Conservation (phyloP, 2,797 vertebrate species). For the Gallinago nigripennis region DNA sequence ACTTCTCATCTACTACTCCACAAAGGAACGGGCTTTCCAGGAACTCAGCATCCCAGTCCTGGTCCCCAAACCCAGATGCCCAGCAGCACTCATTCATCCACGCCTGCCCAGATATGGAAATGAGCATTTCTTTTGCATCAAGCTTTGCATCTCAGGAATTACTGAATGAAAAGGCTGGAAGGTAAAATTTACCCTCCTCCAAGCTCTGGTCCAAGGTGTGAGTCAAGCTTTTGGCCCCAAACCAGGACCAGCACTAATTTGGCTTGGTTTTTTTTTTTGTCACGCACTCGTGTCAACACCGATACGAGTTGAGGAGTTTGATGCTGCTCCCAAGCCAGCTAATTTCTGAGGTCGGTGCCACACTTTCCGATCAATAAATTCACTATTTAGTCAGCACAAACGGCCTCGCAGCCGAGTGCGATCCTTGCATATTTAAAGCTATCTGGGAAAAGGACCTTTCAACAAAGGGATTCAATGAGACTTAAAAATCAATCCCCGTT, state of each 20-base stretch:
- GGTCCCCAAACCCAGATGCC: not conserved
- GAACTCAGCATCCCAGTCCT: not conserved
- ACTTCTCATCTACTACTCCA: no score
- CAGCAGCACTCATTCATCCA: not conserved
- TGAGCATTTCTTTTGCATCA: not conserved
- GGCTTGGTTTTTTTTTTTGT: not conserved
- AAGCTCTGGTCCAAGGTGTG: not conserved
- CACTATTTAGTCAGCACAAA: slow-evolving; percentile 54
- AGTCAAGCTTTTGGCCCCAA: slow-evolving; percentile 32
- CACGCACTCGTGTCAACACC: not conserved
- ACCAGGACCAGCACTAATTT: not conserved
- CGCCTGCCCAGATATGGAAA: fast-evolving
- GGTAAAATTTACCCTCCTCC: not conserved
- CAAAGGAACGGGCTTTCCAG: not conserved
- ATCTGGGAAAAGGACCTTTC: slow-evolving; percentile 42
- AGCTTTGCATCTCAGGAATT: not conserved
- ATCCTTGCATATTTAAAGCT: slow-evolving; percentile 45
- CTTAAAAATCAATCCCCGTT: slow-evolving; percentile 47
- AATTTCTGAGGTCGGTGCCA: slow-evolving; percentile 31
- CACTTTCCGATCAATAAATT: not conserved
- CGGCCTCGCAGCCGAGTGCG: not conserved
- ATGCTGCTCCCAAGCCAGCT: not conserved
- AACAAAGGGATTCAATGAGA: slow-evolving; percentile 26
- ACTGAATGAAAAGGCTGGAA: slow-evolving; percentile 9
- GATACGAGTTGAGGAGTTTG: not conserved